These are phyloP conservation scores for Phymanthus crucifer DNA, from an alignment of 92 coral and sea anemone species.

Conservation along the genomic window DNA sequence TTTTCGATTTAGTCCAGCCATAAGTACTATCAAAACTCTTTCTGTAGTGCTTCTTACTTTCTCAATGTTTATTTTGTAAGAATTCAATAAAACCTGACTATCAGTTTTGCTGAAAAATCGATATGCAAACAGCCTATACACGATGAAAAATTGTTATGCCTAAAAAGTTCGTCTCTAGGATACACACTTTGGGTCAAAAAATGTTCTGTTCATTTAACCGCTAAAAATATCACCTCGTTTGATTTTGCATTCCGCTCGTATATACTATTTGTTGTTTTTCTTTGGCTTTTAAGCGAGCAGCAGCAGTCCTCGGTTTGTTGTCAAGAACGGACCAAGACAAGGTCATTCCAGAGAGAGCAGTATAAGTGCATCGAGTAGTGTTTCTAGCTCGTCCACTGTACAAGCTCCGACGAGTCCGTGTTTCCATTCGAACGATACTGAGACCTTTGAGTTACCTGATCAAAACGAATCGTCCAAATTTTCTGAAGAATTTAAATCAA, in stretches of 20 bases:
- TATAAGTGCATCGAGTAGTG: conserved; percentile 55
- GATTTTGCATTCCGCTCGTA: neutral
- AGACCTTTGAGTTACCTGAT: conserved; percentile 28
- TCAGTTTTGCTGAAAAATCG: too few species aligned
- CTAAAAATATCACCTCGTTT: neutral
- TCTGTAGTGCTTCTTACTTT: too few species aligned
- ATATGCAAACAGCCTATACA: too few species aligned
- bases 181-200: neutral
- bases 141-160: too few species aligned
- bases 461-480: neutral
- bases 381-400: conserved; percentile 64
- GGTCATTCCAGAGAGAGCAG: conserved; percentile 41
- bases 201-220: neutral
- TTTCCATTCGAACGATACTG: conserved; percentile 29
- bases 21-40: too few species aligned
- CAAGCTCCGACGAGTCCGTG: conserved; percentile 58
- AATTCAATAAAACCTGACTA: too few species aligned
- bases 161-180: neutral
- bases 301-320: neutral
- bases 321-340: neutral
- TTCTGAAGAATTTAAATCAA: neutral
- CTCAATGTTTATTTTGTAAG: too few species aligned
- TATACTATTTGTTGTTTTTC: neutral
- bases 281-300: neutral
- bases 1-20: too few species aligned